Percentiles rank a stretch among this genome's conserved stretches.
Conservation (phyloP, 2,888 invertebrate species). For the Ophonus ardosiacus region DNA sequence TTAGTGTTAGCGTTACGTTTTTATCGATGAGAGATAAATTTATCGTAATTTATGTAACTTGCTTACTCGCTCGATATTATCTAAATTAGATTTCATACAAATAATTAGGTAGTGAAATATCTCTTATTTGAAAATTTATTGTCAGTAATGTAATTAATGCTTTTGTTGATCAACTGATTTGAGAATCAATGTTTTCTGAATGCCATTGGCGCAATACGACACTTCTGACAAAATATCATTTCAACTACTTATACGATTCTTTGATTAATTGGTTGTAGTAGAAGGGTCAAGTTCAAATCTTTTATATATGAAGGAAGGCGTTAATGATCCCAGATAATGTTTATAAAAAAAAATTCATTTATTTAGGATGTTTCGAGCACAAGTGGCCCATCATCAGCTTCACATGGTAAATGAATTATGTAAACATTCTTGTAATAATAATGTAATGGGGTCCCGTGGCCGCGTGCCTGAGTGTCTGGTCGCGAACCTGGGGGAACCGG, state of each 20-base stretch:
- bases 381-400: too few relatives aligned
- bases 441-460: too few relatives aligned
- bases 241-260: neutral
- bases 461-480: too few relatives aligned
- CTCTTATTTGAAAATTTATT: conserved; percentile 40
- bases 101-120: conserved; percentile 42
- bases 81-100: conserved; percentile 38
- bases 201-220: neutral
- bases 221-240: neutral
- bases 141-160: neutral
- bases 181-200: neutral
- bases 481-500: too few relatives aligned
- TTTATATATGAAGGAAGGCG: too few relatives aligned
- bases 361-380: too few relatives aligned
- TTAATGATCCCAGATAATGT: too few relatives aligned
- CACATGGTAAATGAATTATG: too few relatives aligned
- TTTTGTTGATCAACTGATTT: conserved; percentile 19
- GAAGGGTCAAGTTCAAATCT: too few relatives aligned
- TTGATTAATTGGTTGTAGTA: too few relatives aligned
- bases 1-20: conserved; percentile 8
- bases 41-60: conserved; percentile 30
- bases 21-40: conserved; percentile 37
- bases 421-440: too few relatives aligned
- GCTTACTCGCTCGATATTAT: conserved; percentile 19
- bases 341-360: too few relatives aligned